Evolutionary conservation across 2,888 invertebrate genomes (phyloP).

Genomic region (Dryococelus australis): DNA sequence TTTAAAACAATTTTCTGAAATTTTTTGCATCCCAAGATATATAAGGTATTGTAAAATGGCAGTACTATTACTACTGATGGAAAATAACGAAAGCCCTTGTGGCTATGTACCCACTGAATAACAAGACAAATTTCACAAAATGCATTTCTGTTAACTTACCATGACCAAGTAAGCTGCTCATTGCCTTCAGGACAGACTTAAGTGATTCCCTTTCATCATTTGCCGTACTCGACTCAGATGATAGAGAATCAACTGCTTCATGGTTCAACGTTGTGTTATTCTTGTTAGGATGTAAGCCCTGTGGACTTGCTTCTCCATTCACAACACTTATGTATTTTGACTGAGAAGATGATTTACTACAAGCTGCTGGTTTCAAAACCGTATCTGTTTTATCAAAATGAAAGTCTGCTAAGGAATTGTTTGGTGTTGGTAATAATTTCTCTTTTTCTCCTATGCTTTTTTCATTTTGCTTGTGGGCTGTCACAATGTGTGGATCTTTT

Average conservation of each 20-base stretch:
- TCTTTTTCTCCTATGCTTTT: neutral
- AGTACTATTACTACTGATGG: too few species aligned
- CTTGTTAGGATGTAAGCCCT: neutral
- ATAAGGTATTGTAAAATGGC: too few species aligned
- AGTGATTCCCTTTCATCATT: conserved; percentile 31
- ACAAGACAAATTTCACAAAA: too few species aligned
- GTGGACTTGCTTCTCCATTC: neutral
- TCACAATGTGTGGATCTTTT: neutral
- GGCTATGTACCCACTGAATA: too few species aligned
- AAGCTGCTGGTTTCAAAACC: neutral
- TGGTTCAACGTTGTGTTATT: neutral
- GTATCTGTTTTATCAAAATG: neutral
- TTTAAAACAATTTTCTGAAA: too few species aligned
- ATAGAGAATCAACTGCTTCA: neutral
- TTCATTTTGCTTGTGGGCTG: neutral
- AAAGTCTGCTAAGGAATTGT: neutral
- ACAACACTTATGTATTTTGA: neutral
- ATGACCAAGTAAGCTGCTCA: conserved; percentile 35
- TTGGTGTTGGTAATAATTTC: neutral
- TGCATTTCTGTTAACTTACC: conserved; percentile 29
- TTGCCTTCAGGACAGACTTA: conserved; percentile 27
- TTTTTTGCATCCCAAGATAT: too few species aligned
- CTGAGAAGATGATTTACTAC: neutral
- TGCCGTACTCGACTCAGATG: neutral
- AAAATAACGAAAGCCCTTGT: too few species aligned